Conservation (phyloP, 2,113 vertebrate genomes). For the Aleadryas rufinucha region DNA sequence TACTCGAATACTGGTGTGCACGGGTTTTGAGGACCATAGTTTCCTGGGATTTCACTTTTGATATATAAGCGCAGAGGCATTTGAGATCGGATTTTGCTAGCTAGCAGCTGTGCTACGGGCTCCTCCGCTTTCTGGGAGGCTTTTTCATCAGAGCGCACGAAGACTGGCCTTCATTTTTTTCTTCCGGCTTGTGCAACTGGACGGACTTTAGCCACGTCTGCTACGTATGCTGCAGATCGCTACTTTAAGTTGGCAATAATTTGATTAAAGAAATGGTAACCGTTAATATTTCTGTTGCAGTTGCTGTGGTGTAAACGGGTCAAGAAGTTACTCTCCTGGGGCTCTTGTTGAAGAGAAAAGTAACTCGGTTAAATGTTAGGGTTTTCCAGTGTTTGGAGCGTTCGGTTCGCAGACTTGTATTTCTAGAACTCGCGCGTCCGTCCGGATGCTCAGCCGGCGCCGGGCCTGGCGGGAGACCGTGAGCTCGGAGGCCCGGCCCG, state of each 20-base stretch:
- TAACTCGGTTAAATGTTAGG: neutral
- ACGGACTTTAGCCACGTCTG: neutral
- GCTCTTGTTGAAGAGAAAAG: neutral
- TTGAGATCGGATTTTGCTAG: neutral
- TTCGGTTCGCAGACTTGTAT: neutral
- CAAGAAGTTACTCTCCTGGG: neutral
- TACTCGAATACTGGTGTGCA: neutral
- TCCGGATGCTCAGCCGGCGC: neutral
- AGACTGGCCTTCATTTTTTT: neutral
- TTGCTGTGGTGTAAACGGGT: neutral
- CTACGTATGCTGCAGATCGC: neutral
- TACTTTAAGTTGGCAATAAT: neutral
- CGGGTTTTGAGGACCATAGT: neutral
- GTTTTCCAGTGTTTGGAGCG: neutral
- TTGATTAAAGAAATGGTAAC: neutral
- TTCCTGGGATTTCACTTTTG: neutral
- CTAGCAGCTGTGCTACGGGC: neutral
- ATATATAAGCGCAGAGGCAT: neutral
- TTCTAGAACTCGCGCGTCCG: neutral
- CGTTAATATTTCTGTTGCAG: neutral
- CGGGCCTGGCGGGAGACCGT: neutral
- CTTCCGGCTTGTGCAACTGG: neutral
- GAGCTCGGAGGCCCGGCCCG: neutral
- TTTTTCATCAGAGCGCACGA: neutral
- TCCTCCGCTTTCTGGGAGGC: neutral